Conservation (phyloP, 2,888 invertebrate genomes). For the Spicauda simplicius region DNA sequence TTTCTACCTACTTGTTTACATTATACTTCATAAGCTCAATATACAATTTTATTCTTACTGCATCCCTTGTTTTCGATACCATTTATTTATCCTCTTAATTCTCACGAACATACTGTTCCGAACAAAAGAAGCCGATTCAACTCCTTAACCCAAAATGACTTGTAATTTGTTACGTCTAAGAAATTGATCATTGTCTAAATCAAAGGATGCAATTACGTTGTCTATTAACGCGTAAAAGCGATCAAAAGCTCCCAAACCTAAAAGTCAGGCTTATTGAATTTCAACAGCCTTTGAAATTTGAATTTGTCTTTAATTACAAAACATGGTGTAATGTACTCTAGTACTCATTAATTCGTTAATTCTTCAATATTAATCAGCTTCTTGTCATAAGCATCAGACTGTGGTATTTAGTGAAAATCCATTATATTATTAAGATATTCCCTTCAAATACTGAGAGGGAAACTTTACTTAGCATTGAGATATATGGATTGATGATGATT, state of each 20-base stretch:
- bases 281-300: not conserved
- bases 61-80: not conserved
- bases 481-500: not conserved
- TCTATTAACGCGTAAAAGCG: not conserved
- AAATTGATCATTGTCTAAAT: not conserved
- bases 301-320: slow-evolving; percentile 8
- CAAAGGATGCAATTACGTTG: slow-evolving; percentile 5
- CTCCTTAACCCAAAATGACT: not conserved
- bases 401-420: too few species aligned
- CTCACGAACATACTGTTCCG: not conserved
- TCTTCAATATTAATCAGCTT: too few species aligned
- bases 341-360: not conserved
- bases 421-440: too few species aligned
- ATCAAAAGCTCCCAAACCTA: not conserved
- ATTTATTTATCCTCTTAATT: not conserved
- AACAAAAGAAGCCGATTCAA: not conserved
- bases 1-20: too few species aligned
- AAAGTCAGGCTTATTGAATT: slow-evolving; percentile 6
- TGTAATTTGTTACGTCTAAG: not conserved
- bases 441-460: too few species aligned
- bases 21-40: too few species aligned
- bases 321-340: not conserved
- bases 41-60: not conserved
- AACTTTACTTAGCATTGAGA: not conserved
- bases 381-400: too few species aligned